Base-by-base conservation (phyloP, 2,797 vertebrate genomes). In the Alcedo quadribrachys region DNA sequence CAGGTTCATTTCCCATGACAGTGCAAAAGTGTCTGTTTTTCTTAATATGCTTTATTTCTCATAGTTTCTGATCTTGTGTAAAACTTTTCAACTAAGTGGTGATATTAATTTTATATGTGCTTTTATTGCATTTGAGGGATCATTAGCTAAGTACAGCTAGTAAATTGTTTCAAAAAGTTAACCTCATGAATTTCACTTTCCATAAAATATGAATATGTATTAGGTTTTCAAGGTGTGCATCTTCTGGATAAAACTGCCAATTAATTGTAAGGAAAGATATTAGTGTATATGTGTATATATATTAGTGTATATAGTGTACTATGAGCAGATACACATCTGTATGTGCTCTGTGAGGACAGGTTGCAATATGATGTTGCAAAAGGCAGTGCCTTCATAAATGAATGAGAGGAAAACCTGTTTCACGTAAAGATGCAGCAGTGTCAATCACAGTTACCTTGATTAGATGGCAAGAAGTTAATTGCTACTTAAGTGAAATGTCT, bases 401-500 rank as follows among this genome's bases (percentile, higher is more conserved):
- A 80, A 35, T 6, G 25, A 65, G 20, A n/a, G 22, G 19, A 15
- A 88, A 92, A 46, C 75, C 18, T 68, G 5, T 67, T 86, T 76
- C 15, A n/a, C 80, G 54, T 77, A 54, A 82, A 80, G 71, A 48
- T 51, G 9, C 18, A 81, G 30, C 46, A 91, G 60, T 66, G 90
- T 87, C 88, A 92, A 30, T 87, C 90, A 76, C 18, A 15, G 43
- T 77, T 89, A 51, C 43, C 76, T 82, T 95, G 91, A 95, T 96
- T 93, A 89, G 79, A 75, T 30, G 17, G 18, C 53, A 90, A 89
- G 86, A 74, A 66, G 15, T 35, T 92, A 93, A 94, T 90, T 96
- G 62, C 81, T 70, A 16, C 66, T 93, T 17, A 22, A 84, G 45
- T 50, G n/a, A 80, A 60, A 88, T 15, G 25, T 66, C 68, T 75